Percentiles rank a stretch among this genome's conserved stretches.
phyloP scores from a whole-genome alignment of 2,113 vertebrate species.

The Bucco capensis region DNA sequence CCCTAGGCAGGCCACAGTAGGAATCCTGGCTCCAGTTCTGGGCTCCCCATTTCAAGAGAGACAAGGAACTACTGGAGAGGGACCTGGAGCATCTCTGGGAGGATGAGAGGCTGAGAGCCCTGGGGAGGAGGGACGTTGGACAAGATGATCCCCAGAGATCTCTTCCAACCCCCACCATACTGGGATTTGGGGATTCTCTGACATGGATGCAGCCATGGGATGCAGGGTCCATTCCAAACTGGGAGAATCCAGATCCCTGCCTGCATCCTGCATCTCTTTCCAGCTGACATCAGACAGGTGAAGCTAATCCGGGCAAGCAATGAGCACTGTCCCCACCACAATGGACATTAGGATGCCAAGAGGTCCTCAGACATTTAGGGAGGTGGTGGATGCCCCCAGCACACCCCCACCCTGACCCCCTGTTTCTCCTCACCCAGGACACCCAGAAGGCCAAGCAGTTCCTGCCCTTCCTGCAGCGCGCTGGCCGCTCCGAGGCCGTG shows the following conservation, averaged over 20 bases:
- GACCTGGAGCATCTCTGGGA: too few relatives aligned
- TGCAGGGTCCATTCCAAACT: accelerated
- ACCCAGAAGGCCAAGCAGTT: slow-evolving; percentile 98
- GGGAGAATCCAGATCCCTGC: accelerated
- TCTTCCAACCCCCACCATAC: too few relatives aligned
- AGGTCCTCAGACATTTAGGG: background rate
- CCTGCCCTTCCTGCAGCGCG: slow-evolving; percentile 93
- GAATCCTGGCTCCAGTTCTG: too few relatives aligned
- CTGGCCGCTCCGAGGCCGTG: slow-evolving; percentile 93
- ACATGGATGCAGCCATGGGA: too few relatives aligned
- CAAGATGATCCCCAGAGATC: too few relatives aligned
- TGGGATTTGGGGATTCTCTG: too few relatives aligned
- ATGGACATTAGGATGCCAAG: accelerated
- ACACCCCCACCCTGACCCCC: background rate
- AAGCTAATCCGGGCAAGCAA: background rate
- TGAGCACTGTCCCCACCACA: accelerated
- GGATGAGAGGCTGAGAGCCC: too few relatives aligned
- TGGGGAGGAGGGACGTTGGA: too few relatives aligned
- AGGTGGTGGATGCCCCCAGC: accelerated
- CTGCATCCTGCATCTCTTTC: background rate
- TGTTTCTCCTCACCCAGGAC: slow-evolving; percentile 69
- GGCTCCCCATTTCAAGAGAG: too few relatives aligned
- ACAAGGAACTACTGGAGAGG: too few relatives aligned
- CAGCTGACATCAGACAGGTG: background rate
- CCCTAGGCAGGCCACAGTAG: too few relatives aligned